These are phyloP conservation scores for Rhagoletis pomonella DNA, from an alignment of 1,140 invertebrate genomes.

Conservation along the genomic window DNA sequence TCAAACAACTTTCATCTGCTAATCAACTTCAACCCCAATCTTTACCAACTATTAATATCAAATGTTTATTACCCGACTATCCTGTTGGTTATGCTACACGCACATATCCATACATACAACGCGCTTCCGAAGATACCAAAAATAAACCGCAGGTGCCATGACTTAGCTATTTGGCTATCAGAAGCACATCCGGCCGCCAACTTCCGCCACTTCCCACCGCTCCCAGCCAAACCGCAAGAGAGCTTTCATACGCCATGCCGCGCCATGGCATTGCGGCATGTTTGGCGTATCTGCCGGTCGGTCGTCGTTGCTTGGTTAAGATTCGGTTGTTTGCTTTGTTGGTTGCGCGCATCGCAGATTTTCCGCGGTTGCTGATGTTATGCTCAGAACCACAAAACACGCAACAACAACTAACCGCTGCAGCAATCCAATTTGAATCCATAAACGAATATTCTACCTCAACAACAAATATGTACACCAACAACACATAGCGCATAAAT, in stretches of 20 bases:
- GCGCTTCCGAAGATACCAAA: not conserved
- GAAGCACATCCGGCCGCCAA: not conserved
- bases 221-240: not conserved
- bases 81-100: too few relatives aligned
- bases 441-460: not conserved
- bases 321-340: slow-evolving; percentile 15
- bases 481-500: too few relatives aligned
- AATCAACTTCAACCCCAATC: too few relatives aligned
- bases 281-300: slow-evolving; percentile 10
- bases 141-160: not conserved
- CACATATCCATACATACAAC: not conserved
- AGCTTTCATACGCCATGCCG: not conserved
- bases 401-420: not conserved
- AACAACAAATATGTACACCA: not conserved
- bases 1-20: too few relatives aligned
- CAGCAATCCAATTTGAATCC: slow-evolving; percentile 37
- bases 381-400: slow-evolving; percentile 19
- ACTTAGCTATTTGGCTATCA: not conserved
- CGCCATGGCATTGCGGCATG: not conserved
- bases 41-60: too few relatives aligned
- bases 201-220: not conserved
- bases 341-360: slow-evolving; percentile 45
- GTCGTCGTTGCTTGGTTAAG: not conserved
- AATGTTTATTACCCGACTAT: too few relatives aligned
- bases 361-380: slow-evolving; percentile 32